These are phyloP conservation scores for Philotrypesis tridentata DNA, from an alignment of 1,140 invertebrate genomes.

Conservation along the genomic window DNA sequence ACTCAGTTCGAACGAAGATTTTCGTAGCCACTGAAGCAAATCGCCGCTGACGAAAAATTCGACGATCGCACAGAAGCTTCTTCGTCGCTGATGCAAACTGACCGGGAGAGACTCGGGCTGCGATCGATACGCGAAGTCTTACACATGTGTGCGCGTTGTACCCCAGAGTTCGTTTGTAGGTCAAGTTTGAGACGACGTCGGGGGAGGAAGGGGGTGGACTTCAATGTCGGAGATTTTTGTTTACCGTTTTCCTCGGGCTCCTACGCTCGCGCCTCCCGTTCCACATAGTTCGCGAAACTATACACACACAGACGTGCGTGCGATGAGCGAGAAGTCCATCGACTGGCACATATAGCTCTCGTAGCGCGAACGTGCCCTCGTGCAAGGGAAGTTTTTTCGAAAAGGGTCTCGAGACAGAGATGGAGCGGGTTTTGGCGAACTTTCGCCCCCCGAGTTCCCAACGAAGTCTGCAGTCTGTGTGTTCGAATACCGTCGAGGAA, in stretches of 20 bases:
- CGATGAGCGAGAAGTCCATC: background rate
- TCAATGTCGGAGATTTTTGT: slow-evolving; percentile 46
- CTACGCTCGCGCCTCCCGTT: too few species aligned
- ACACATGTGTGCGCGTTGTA: too few species aligned
- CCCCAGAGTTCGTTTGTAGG: slow-evolving; percentile 51
- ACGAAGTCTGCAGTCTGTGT: too few species aligned
- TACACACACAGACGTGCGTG: too few species aligned
- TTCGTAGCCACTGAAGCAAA: background rate
- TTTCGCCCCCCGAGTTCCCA: too few species aligned
- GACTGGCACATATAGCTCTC: background rate
- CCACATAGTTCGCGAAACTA: background rate
- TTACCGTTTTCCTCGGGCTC: background rate
- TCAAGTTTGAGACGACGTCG: slow-evolving; percentile 58
- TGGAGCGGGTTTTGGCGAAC: too few species aligned
- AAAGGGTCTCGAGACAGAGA: too few species aligned
- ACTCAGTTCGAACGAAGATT: too few species aligned
- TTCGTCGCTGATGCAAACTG: background rate
- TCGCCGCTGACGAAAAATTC: background rate
- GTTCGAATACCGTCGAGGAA: too few species aligned
- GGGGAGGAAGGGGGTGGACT: background rate
- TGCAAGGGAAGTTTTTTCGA: background rate
- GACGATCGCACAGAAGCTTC: background rate
- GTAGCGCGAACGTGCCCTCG: background rate
- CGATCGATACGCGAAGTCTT: slow-evolving; percentile 21
- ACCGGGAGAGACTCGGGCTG: background rate